phyloP scores from a whole-genome alignment of 1,140 invertebrate genomes.

The Papilio aristodemus region DNA sequence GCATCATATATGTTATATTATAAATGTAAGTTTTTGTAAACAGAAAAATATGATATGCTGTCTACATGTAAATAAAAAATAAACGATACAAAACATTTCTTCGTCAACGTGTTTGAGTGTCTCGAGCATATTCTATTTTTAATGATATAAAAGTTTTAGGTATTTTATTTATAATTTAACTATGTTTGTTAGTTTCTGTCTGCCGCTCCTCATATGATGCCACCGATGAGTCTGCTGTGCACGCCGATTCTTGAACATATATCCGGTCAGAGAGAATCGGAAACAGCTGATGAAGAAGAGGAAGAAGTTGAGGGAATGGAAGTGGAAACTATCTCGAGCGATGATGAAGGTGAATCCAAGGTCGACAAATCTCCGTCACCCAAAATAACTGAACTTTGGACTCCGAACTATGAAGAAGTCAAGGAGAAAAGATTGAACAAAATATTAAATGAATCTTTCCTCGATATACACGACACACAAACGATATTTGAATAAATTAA shows the following conservation, averaged over 20 bases:
- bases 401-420: constrained; percentile 60
- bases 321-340: constrained; percentile 49
- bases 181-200: constrained; percentile 64
- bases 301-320: constrained; percentile 45
- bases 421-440: constrained; percentile 69
- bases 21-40: no score
- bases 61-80: no score
- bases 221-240: constrained; percentile 69
- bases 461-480: constrained; percentile 53
- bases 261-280: constrained; percentile 53
- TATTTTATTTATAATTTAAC: constrained; percentile 25
- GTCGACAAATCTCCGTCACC: constrained; percentile 45
- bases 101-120: no score
- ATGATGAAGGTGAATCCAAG: constrained; percentile 52
- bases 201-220: constrained; percentile 71
- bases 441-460: constrained; percentile 56
- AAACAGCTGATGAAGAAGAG: constrained; percentile 47
- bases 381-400: constrained; percentile 59
- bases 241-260: constrained; percentile 71
- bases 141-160: no score
- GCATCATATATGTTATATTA: no score
- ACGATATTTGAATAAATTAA: constrained; percentile 41
- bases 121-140: no score
- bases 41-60: no score
- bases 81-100: no score